Base-by-base conservation (phyloP, 1,140 invertebrate genomes). In the Vanessa tameamea region DNA sequence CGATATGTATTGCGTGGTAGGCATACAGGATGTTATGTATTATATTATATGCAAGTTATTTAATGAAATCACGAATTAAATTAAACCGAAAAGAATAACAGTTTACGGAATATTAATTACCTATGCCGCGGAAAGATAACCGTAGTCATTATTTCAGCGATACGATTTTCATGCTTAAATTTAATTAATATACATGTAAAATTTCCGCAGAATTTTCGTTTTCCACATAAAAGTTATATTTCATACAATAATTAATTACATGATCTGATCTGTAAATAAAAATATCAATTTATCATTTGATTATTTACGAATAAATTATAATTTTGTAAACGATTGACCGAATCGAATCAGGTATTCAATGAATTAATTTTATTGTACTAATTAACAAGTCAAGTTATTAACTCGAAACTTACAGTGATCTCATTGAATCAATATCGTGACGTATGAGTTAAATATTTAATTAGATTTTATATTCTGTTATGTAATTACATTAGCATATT, bases 161-260 rank as follows among this genome's bases (percentile, higher is more conserved):
- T n/a, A 43, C 50, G 26, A 51, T 67, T 67, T 53, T 23, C 64
- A 65, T 65, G 64, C 47, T 67, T 53, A 50, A 67, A 53, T 53
- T 67, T 51, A 67, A 67, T 67, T 67, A 53, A 67, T 53, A 67
- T 67, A 67, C 65, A 67, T 53, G 23, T 26, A 53, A 67, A n/a
- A 67, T 37, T 67, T 13, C 50, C 23, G 53, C 14, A 0, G 43
- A 13, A 53, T 37, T 53, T 66, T 67, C 65, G 23, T 57, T 23
- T 57, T 57, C 16, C 12, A 57, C 20, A 47, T 16, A 26, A 48
- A 14, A 7, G 5, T 51, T 51, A 48, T 37, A 37, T 67, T 23
- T 53, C 47, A 43, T 53, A 43, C 23, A 53, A 67, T 51, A 53
- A 68, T 68, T 47, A 26, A 14, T 8, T 16, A 3, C 37, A 5